Conservation (phyloP, 1,140 invertebrate genomes). For the Notospermus geniculatus region DNA sequence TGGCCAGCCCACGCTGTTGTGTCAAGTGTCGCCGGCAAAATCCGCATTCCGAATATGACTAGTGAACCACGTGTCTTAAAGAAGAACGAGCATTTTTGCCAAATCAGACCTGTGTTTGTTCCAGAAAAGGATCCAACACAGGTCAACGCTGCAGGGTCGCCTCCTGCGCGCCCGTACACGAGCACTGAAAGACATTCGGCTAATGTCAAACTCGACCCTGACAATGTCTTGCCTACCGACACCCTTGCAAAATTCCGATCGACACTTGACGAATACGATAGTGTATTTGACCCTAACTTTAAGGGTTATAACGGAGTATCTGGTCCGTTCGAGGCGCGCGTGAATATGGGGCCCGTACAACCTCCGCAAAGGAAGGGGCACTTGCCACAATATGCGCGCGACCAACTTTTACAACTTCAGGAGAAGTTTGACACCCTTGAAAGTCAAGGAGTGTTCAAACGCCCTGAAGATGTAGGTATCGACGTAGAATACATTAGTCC, state of each 20-base stretch:
- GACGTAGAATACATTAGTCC: conserved; percentile 20
- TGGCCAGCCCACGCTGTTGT: too few species aligned
- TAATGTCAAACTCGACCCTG: too few species aligned
- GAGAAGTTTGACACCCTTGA: conserved; percentile 28
- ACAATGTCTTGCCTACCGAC: conserved; percentile 19
- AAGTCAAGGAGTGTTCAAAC: conserved; percentile 15
- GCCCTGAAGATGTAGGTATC: conserved; percentile 23
- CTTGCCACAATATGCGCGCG: conserved; percentile 24
- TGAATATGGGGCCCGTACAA: conserved; percentile 32
- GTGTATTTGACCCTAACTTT: conserved; percentile 20
- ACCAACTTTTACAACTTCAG: conserved; percentile 22
- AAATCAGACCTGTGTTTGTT: too few species aligned
- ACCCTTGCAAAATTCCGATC: conserved; percentile 17
- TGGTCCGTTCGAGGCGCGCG: conserved; percentile 24
- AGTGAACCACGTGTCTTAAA: too few species aligned
- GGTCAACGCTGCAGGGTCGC: too few species aligned
- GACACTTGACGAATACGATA: conserved; percentile 15
- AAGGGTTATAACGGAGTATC: conserved; percentile 26
- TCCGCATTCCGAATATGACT: too few species aligned
- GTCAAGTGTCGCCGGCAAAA: too few species aligned
- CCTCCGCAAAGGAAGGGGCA: conserved; percentile 28
- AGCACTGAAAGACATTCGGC: too few species aligned
- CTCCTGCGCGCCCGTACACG: too few species aligned
- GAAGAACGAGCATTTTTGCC: too few species aligned
- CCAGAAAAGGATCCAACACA: too few species aligned